Evolutionary conservation across 1,140 invertebrate species (phyloP).

Genomic region (Adelges cooleyi): DNA sequence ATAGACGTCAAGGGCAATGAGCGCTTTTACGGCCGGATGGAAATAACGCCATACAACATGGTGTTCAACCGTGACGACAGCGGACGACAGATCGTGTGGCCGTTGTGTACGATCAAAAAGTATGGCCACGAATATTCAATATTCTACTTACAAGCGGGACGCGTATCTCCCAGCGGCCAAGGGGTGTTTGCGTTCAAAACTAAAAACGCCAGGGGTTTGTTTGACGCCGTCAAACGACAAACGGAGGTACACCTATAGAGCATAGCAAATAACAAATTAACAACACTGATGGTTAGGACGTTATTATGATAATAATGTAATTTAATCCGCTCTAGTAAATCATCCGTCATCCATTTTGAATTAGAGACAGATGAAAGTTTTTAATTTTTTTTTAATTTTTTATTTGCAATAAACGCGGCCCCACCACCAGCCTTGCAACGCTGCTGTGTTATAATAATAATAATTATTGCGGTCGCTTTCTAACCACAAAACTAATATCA

Average conservation of each 20-base stretch:
- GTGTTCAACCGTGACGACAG: constrained; percentile 66
- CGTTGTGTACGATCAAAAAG: constrained; percentile 73
- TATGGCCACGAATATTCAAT: constrained; percentile 89
- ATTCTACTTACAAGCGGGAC: constrained; percentile 93
- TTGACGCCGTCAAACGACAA: constrained; percentile 75
- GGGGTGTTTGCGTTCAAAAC: constrained; percentile 94
- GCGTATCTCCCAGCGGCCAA: constrained; percentile 80
- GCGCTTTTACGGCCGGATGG: constrained; percentile 65
- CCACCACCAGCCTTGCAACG: no score
- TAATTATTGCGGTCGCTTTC: no score
- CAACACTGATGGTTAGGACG: not conserved
- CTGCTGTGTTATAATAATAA: no score
- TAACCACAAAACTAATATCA: no score
- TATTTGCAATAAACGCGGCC: no score
- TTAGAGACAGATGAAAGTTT: no score
- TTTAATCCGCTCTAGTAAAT: no score
- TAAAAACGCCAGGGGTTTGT: constrained; percentile 73
- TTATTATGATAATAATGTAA: no score
- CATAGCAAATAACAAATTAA: no score
- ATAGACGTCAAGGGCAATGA: constrained; percentile 61
- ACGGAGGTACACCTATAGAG: no score
- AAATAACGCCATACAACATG: constrained; percentile 76
- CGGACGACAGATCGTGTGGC: constrained; percentile 73
- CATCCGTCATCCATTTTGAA: no score
- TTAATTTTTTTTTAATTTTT: no score